Conservation (phyloP, 2,113 vertebrate genomes). For the Dicentrarchus labrax region DNA sequence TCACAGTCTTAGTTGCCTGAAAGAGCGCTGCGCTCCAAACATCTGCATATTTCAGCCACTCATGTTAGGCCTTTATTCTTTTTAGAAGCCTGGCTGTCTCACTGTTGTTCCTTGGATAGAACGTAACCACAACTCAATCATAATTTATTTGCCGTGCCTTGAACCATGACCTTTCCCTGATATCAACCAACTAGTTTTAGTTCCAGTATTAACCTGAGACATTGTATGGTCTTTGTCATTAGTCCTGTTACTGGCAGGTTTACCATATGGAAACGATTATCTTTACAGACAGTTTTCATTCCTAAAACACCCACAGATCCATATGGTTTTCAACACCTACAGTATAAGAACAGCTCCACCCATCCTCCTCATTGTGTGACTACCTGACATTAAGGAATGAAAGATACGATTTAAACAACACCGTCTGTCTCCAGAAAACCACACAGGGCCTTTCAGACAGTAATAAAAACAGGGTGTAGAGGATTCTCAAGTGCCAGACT, state of each 20-base stretch:
- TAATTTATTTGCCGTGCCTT: not conserved
- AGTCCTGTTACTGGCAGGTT: conserved; percentile 7
- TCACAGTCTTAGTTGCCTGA: not conserved
- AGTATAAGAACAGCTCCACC: not conserved
- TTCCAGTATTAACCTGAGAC: not conserved
- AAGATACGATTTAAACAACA: conserved; percentile 57
- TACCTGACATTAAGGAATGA: conserved; percentile 40
- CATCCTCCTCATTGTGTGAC: not conserved
- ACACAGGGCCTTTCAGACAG: conserved; percentile 44
- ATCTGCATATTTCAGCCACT: not conserved
- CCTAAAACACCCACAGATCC: not conserved
- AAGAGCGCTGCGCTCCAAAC: not conserved
- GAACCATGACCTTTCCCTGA: not conserved
- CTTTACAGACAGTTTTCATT: conserved; percentile 1
- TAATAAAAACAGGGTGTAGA: conserved; percentile 59
- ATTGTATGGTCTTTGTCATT: not conserved
- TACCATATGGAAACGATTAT: conserved; percentile 8
- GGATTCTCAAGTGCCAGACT: conserved; percentile 34
- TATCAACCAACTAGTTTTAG: not conserved
- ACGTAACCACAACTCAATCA: not conserved
- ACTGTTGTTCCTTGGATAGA: no score
- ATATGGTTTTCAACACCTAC: conserved; percentile 7
- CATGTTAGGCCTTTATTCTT: not conserved
- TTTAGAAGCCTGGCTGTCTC: not conserved
- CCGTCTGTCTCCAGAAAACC: conserved; percentile 25